Percentiles rank a stretch among this genome's conserved stretches.
Conservation (phyloP, 2,888 invertebrate species). For the Aquatica leii region DNA sequence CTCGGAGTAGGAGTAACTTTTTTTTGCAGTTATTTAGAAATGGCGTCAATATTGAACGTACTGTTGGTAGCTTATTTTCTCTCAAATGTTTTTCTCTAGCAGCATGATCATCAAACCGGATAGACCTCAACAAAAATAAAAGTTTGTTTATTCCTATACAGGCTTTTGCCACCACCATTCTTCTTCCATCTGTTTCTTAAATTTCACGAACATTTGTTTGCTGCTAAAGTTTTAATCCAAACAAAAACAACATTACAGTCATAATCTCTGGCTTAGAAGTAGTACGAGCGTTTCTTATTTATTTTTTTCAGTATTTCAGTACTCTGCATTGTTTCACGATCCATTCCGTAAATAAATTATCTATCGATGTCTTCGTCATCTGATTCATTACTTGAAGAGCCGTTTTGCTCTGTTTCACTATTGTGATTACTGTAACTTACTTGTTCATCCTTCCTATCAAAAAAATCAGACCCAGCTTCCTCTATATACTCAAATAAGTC, state of each 20-base stretch:
- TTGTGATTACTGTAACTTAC: not conserved
- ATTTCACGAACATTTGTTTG: conserved; percentile 2
- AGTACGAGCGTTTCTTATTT: no score
- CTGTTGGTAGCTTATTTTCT: not conserved
- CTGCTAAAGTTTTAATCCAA: conserved; percentile 2
- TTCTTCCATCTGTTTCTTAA: not conserved
- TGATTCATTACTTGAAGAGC: no score
- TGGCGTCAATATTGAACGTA: not conserved
- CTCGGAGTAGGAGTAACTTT: not conserved
- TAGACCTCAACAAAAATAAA: conserved; percentile 8
- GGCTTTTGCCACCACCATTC: not conserved
- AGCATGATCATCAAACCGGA: not conserved
- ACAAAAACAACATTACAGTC: not conserved
- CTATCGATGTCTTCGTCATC: no score
- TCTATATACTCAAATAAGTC: no score
- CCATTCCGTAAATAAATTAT: not conserved
- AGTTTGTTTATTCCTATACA: not conserved
- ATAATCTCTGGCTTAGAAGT: not conserved
- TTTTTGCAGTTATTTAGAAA: conserved; percentile 5
- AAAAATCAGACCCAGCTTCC: not conserved
- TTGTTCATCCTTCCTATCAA: not conserved
- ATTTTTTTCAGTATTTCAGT: not conserved
- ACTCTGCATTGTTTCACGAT: conserved; percentile 4
- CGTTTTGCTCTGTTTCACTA: conserved; percentile 6
- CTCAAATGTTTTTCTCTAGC: not conserved